Conservation (phyloP, 2,888 invertebrate species). For the Monopis laevigella region DNA sequence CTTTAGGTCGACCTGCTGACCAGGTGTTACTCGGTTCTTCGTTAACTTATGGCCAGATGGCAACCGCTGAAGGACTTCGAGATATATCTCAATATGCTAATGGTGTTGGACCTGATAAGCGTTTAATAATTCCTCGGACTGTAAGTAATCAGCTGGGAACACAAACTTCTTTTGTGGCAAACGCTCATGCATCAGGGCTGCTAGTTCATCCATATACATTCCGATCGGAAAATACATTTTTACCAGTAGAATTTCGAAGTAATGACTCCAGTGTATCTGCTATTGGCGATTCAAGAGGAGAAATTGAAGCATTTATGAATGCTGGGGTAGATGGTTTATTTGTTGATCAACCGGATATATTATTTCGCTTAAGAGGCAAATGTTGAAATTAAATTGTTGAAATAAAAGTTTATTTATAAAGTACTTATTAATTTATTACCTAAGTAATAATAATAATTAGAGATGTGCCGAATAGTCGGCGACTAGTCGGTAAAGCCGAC, state of each 20-base stretch:
- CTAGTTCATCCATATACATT: slow-evolving; percentile 15
- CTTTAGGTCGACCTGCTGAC: slow-evolving; percentile 9
- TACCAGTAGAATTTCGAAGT: slow-evolving; percentile 13
- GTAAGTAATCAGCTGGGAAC: neutral
- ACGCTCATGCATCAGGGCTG: slow-evolving; percentile 13
- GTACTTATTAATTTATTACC: too few species aligned
- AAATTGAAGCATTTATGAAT: slow-evolving; percentile 7
- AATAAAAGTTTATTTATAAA: too few species aligned
- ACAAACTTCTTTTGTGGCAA: slow-evolving; percentile 9
- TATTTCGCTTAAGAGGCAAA: neutral
- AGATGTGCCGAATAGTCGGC: too few species aligned
- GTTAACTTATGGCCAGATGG: slow-evolving; percentile 13
- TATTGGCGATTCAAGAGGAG: slow-evolving; percentile 9
- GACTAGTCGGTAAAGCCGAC: too few species aligned
- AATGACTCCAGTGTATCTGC: neutral
- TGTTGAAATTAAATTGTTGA: slow-evolving; percentile 8
- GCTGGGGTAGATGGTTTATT: slow-evolving; percentile 15
- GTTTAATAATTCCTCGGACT: slow-evolving; percentile 10
- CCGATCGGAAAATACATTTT: slow-evolving; percentile 13
- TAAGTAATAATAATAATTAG: too few species aligned
- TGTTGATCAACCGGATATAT: slow-evolving; percentile 13
- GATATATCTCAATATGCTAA: slow-evolving; percentile 13
- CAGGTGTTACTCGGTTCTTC: slow-evolving; percentile 4
- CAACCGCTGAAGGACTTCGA: slow-evolving; percentile 11
- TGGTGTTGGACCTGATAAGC: slow-evolving; percentile 14